Base-by-base conservation (phyloP, 1,140 invertebrate genomes). In the Delia radicum region DNA sequence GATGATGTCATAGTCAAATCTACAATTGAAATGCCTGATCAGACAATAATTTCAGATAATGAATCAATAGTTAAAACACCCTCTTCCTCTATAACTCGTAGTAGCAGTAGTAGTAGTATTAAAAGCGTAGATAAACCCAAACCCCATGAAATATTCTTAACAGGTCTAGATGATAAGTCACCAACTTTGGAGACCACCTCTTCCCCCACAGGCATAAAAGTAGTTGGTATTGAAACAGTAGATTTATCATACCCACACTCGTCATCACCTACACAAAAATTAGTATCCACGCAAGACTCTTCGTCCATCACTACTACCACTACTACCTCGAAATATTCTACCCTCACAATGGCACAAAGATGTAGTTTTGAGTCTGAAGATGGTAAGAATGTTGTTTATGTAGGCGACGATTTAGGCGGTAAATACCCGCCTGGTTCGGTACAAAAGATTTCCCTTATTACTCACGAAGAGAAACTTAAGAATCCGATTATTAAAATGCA, bases 391-490 rank as follows among this genome's bases (percentile, higher is more conserved):
- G 81, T 85, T 80, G 80, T 84, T 79, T 81, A 83, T 78, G 81
- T 85, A 55, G 80, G 83, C 78, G 83, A 85, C 80, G 79, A 81
- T 78, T 82, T 83, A 79, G 82, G 82, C 78, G 77, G 82, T 74
- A 80, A 77, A 75, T 82, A 83, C 73, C 82, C 83, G 78, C 85
- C 88, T 62, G 76, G 85, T 76, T 87, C 88, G 81, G 90, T 90
- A 46, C 89, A 88, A 77, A 92, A 90, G 80, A 89, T 92, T 73
- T 89, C 91, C 77, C 82, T 92, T 26, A 91, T 92, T 74, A 91
- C 91, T 33, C 91, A 92, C 75, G 91, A 92, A 87, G 90, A 91
- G 85, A 89, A 90, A 74, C 89, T 89, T 87, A 87, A 91, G 81
- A 89, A 90, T 77, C 90, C 91, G 29, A 88, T 91, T 12, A 87